Evolutionary conservation across 2,113 vertebrate species (phyloP), one percentile per base, ranked within the genome.

Genomic region (Piprites chloris): DNA sequence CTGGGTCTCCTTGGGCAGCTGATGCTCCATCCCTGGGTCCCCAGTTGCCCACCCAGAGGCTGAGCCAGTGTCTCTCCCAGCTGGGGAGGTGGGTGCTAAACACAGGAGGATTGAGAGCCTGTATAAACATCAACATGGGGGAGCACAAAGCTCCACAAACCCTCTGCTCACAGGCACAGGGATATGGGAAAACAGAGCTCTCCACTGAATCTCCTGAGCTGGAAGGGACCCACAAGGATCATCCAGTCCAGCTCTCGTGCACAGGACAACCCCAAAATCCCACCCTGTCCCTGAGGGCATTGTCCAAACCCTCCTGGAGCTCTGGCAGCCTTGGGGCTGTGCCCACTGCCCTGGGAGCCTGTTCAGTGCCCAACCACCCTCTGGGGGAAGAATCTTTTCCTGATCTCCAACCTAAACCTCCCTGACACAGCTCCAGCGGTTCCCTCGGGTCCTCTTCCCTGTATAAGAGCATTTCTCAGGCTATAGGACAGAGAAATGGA

Each of bases 111-210:
- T 47, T 18, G 30, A 62, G 28, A 14, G 23, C 9, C 9, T 30
- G 32, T 5, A 16, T 8, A 37, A 79, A 46, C 8, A 3, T 21
- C 76, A 24, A n/a, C 49, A 22, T 6, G 47, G 50, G 33, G 58
- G 58, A 71, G 27, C 35, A 35, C 0, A 1, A 53, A 58, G n/a
- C 3, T 0, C 85, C 32, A 47, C 63, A n/a, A 44, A 28, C 20
- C 11, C 50, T 37, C 50, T 32, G 37, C 42, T 81, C 59, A 35
- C 37, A 41, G 52, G 46, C 49, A 59, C 46, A 14, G 86, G 12
- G 33, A 23, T 14, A 58, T 2, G 4, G 56, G 56, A 59, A 22
- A 59, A 26, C 16, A 9, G n/a, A 59, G 22, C 12, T 46, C 35
- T 27, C 39, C 59, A 61, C 17, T 27, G 35, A 39, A 39, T 11